A percentile compares a stretch with the other conserved stretches of the same genome.
Evolutionary conservation across 2,797 vertebrate species (phyloP).

Genomic region (Enteromius trimaculatus): DNA sequence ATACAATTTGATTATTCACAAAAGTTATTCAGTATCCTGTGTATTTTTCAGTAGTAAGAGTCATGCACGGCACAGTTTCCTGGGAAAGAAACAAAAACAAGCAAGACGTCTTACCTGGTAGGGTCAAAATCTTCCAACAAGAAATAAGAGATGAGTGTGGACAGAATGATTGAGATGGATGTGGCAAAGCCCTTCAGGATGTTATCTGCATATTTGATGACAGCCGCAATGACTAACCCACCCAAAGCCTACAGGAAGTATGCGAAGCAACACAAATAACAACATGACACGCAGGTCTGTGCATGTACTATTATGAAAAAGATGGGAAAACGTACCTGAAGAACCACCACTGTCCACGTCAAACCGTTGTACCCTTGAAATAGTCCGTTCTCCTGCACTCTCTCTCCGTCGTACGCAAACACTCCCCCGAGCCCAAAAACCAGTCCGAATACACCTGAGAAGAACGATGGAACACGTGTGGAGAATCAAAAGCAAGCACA

Average conservation of each 20-base stretch:
- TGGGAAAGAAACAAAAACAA: conserved; percentile 45
- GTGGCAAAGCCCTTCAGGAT: conserved; percentile 98
- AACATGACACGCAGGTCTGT: no score
- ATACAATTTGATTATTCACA: neutral
- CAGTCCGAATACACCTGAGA: conserved; percentile 89
- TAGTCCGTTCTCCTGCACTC: conserved; percentile 88
- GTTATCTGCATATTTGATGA: conserved; percentile 99
- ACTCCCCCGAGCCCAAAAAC: conserved; percentile 93
- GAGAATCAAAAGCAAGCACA: neutral
- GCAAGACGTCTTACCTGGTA: conserved; percentile 90
- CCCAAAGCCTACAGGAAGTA: conserved; percentile 85
- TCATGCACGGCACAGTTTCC: neutral
- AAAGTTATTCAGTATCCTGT: neutral
- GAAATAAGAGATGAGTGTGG: conserved; percentile 96
- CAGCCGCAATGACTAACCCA: conserved; percentile 94
- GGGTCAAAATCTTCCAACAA: conserved; percentile 96
- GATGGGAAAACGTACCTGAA: conserved; percentile 82
- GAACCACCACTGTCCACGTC: conserved; percentile 91
- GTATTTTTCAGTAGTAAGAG: neutral
- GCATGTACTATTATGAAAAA: neutral
- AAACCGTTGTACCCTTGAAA: conserved; percentile 95
- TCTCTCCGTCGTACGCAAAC: conserved; percentile 89
- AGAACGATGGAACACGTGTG: neutral
- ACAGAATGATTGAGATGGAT: conserved; percentile 97
- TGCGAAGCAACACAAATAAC: conserved; percentile 53